Base-by-base conservation (phyloP, 2,888 invertebrate genomes). In the Aleiodes testaceus region DNA sequence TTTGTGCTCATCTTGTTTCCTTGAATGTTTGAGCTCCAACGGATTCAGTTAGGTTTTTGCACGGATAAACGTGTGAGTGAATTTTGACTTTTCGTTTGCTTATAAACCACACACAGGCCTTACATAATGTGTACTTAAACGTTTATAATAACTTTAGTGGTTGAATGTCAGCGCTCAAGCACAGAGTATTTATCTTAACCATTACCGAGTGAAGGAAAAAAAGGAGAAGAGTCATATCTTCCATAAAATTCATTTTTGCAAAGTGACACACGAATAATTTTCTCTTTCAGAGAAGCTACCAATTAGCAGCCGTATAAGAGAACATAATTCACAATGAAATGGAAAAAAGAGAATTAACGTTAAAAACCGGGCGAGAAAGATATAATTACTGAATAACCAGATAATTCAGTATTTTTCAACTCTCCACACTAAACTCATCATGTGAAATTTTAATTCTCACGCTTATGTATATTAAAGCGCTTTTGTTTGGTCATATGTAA, bases 391-490 rank as follows among this genome's bases (percentile, higher is more conserved):
- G 42, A 16, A 42, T 9, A 9, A 59, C 50, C 16, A 18, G 59
- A 59, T 36, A 59, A 36, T 36, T 59, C 36, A 59, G 59, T 36
- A 59, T 59, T 45, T 45, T 44, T 14, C 2, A 44, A 53, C 36
- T 52, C 36, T n/a, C 4, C 11, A 26, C 22, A 18, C 63, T 66
- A 59, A 26, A 22, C 45, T 67, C 52, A 44, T 71, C 66, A 30
- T 52, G 63, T 61, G 45, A 45, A 63, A 52, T 61, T 67, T 67
- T 66, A 61, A 71, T 71, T 71, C 71, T 67, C 61, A 53, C 64
- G 67, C 64, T 55, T 66, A 36, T 65, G 65, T 64, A 61, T 65
- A 73, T 74, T 70, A 72, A 74, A 55, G 44, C 44, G 47, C 44
- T 53, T 30, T 50, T 65, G 44, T 69, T 45, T 55, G 44, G 70